Evolutionary conservation across 2,113 vertebrate species (phyloP).

Genomic region (Rhea americana): DNA sequence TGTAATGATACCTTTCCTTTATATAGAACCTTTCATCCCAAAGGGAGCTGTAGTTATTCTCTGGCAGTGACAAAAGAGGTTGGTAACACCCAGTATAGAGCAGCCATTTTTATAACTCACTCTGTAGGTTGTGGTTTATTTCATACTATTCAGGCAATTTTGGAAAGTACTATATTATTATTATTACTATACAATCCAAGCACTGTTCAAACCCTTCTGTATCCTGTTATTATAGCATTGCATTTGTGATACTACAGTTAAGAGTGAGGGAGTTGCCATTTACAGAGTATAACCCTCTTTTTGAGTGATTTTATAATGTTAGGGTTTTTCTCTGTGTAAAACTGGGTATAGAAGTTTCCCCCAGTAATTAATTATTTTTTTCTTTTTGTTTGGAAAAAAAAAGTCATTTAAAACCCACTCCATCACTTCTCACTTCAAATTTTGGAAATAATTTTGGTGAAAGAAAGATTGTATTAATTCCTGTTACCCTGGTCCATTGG

Average conservation of each 20-base stretch:
- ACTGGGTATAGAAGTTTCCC: constrained; percentile 28
- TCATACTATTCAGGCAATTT: constrained; percentile 73
- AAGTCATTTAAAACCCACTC: constrained; percentile 36
- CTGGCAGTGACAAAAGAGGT: constrained; percentile 65
- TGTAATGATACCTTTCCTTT: constrained; percentile 72
- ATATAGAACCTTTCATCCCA: constrained; percentile 65
- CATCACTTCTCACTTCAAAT: constrained; percentile 27
- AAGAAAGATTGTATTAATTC: constrained; percentile 21
- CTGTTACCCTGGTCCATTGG: background rate
- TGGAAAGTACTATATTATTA: constrained; percentile 69
- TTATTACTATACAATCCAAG: constrained; percentile 71
- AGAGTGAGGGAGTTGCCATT: constrained; percentile 67
- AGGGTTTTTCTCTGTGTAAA: constrained; percentile 60
- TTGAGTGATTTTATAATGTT: constrained; percentile 73
- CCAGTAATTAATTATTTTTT: constrained; percentile 27
- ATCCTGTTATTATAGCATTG: constrained; percentile 69
- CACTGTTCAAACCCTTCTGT: constrained; percentile 61
- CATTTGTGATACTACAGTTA: constrained; percentile 75
- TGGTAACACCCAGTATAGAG: constrained; percentile 66
- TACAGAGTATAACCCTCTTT: constrained; percentile 64
- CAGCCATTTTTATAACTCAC: constrained; percentile 70
- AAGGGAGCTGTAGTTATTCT: constrained; percentile 65
- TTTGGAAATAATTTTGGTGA: constrained; percentile 32
- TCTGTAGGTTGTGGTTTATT: constrained; percentile 68
- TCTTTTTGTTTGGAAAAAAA: constrained; percentile 50